Evolutionary conservation across 2,888 invertebrate genomes (phyloP).

Genomic region (Callinectes sapidus): DNA sequence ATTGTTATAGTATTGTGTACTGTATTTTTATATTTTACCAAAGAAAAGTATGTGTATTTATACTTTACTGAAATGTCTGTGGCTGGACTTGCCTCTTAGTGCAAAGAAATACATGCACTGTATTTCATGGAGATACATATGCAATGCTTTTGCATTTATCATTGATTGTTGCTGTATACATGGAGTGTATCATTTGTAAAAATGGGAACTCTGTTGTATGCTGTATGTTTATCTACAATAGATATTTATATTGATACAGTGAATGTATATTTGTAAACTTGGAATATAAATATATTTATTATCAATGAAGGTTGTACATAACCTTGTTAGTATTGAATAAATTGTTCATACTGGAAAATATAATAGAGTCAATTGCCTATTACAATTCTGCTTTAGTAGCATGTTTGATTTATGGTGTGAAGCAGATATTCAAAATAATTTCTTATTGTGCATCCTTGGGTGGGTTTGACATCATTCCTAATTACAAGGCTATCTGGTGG

Average conservation of each 20-base stretch:
- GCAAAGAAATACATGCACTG: neutral
- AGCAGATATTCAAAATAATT: too few species aligned
- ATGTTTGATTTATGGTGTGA: neutral
- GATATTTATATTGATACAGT: neutral
- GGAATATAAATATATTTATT: slow-evolving; percentile 9
- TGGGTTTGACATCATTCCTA: too few species aligned
- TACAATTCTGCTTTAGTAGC: too few species aligned
- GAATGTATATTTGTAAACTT: slow-evolving; percentile 3
- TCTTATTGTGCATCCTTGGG: too few species aligned
- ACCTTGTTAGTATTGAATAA: neutral
- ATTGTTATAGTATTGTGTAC: neutral
- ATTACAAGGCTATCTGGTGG: too few species aligned
- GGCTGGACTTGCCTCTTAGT: neutral
- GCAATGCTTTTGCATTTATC: neutral
- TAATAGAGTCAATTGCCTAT: too few species aligned
- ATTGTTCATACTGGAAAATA: neutral
- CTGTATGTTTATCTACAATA: neutral
- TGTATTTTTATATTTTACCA: neutral
- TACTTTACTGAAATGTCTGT: neutral
- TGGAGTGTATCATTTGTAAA: neutral
- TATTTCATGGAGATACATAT: neutral
- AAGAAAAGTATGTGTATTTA: neutral
- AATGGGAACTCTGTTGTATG: neutral
- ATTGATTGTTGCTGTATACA: neutral
- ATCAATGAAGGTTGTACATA: neutral